Evolutionary conservation across 2,113 vertebrate species (phyloP).

Genomic region (Micromys minutus): DNA sequence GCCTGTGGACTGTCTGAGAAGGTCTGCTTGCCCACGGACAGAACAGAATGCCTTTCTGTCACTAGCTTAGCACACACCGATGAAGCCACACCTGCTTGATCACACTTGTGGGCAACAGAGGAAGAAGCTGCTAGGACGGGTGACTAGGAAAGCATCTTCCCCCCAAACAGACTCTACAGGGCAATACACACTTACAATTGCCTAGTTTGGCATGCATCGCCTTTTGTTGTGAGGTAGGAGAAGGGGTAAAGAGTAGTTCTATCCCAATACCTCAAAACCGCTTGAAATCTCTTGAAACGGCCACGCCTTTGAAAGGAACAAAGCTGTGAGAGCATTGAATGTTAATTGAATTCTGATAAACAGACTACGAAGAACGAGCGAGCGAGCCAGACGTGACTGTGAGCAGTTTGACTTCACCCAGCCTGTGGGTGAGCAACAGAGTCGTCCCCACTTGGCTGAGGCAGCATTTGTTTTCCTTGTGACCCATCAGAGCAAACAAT

Average conservation of each 20-base stretch:
- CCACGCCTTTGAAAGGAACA: neutral
- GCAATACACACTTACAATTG: neutral
- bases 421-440: neutral
- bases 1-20: neutral
- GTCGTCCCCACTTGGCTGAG: neutral
- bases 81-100: neutral
- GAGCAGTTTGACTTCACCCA: neutral
- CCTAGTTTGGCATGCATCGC: neutral
- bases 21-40: neutral
- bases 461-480: slow-evolving; percentile 2
- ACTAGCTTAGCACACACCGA: neutral
- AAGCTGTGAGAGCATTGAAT: neutral
- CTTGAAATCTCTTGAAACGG: neutral
- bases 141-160: neutral
- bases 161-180: neutral
- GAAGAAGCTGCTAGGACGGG: neutral
- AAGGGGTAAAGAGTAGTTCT: neutral
- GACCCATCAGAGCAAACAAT: neutral
- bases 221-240: neutral
- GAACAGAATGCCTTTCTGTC: neutral
- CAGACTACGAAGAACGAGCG: neutral
- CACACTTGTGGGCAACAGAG: neutral
- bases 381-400: neutral
- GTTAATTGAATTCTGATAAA: neutral
- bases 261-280: neutral